Evolutionary conservation across 2,888 invertebrate species (phyloP), one percentile per base, ranked within the genome.

Genomic region (Entomobrya multifasciata): DNA sequence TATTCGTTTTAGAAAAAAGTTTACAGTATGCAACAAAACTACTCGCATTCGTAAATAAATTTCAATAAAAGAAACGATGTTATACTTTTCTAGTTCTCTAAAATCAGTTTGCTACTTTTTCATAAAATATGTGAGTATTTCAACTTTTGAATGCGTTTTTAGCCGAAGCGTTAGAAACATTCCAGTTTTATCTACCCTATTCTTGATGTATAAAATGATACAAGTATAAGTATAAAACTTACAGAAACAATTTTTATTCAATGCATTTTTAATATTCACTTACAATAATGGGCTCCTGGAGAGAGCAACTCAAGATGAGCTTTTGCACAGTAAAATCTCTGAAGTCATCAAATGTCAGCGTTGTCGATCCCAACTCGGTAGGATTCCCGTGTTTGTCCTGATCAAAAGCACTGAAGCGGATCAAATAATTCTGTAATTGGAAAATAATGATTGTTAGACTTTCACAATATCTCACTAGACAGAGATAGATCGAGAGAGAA

Each of bases 351-450:
- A 93, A 90, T 22, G 93, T 91, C 62, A 93, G 91, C 72, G 92
- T 92, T 8, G 93, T 91, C n/a, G 92, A 92, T 62, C 93, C 93
- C 49, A 94, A 88, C 89, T 93, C 93, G 3, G 93, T 93, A 77
- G 93, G 93, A 91, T 93, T 93, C 8, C 93, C 93, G 88, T 92
- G 93, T 87, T 93, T 92, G 91, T 93, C 93, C 83, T 93, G 93
- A 91, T 93, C 93, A 90, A 92, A 92, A 0, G 92, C 93, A 2
- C 92, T 91, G 81, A 93, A 92, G 80, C 93, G 92, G 88, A 94
- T 91, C 72, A 92, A 91, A 92, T 93, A 93, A 36, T 93, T 93
- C 93, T 93, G 86, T 0, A 91, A 88, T 36, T 36, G 27, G 36
- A 47, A 81, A 79, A 17, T 47, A 52, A 67, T 52, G 25, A 36